These are phyloP conservation scores for Elephas maximus DNA, from an alignment of 2,113 vertebrate species.

Conservation along the genomic window DNA sequence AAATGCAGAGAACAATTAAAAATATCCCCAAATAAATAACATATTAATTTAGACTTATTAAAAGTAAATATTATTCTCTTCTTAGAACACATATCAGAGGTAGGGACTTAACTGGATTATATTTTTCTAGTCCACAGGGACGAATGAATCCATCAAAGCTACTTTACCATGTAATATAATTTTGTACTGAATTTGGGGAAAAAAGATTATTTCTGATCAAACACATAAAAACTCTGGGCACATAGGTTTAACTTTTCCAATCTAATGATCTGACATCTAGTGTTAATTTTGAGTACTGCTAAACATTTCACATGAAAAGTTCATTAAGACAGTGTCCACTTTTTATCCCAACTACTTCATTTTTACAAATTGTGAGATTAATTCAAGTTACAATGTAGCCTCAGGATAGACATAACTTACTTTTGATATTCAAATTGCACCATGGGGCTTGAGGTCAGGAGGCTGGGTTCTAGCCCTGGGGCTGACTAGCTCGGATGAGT, in stretches of 20 bases:
- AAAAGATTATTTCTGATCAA: neutral
- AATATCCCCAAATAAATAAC: neutral
- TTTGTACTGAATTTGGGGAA: constrained; percentile 23
- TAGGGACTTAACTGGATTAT: neutral
- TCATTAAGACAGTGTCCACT: neutral
- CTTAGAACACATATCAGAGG: constrained; percentile 12
- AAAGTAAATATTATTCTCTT: constrained; percentile 46
- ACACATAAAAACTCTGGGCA: neutral
- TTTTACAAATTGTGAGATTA: constrained; percentile 24
- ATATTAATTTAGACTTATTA: constrained; percentile 14
- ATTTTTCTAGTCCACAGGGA: neutral
- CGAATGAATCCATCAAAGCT: neutral
- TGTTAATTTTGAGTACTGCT: constrained; percentile 78
- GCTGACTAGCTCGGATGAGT: neutral
- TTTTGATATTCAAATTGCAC: neutral
- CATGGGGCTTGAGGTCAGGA: neutral
- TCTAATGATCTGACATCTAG: constrained; percentile 47
- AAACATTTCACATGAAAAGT: neutral
- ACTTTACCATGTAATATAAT: neutral
- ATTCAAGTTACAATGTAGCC: neutral
- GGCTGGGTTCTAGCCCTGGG: neutral
- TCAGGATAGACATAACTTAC: neutral
- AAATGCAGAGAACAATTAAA: constrained; percentile 38
- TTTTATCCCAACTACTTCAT: constrained; percentile 8
- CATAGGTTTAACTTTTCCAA: constrained; percentile 27